Evolutionary conservation across 2,888 invertebrate species (phyloP).

Genomic region (Tetheella fluctuosa): DNA sequence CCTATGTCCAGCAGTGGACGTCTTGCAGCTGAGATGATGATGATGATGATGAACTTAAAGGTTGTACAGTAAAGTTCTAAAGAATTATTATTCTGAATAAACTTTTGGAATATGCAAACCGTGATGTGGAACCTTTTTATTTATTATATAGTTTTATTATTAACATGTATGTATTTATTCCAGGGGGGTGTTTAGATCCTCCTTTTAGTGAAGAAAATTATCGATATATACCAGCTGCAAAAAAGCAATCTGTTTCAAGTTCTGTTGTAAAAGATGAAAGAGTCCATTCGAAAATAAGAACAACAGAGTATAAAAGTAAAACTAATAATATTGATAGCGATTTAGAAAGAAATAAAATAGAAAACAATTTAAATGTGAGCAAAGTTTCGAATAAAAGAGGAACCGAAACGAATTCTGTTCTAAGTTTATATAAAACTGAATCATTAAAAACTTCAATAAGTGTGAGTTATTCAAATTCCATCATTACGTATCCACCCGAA

Average conservation of each 20-base stretch:
- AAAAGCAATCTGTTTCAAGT: conserved; percentile 12
- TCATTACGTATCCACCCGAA: conserved; percentile 62
- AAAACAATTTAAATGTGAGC: background rate
- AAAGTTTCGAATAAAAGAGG: conserved; percentile 14
- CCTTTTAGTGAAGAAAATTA: conserved; percentile 70
- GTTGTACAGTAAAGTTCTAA: no score
- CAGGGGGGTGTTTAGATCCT: conserved; percentile 76
- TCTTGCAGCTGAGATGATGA: no score
- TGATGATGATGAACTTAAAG: no score
- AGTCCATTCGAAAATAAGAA: background rate
- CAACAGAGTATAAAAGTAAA: background rate
- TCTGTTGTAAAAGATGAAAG: background rate
- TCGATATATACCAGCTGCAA: conserved; percentile 47
- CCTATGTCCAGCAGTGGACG: no score
- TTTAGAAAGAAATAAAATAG: background rate
- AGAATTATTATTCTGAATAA: no score
- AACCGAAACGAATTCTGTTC: conserved; percentile 30
- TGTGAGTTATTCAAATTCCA: conserved; percentile 47
- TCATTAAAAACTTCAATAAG: conserved; percentile 29
- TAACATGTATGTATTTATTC: conserved; percentile 24
- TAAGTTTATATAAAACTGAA: conserved; percentile 36
- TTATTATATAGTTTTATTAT: background rate
- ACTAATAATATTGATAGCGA: background rate
- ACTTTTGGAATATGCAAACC: no score
- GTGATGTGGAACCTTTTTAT: no score